Evolutionary conservation across 2,888 invertebrate species (phyloP), one percentile per base, ranked within the genome.

Genomic region (Reticulitermes lucifugus): DNA sequence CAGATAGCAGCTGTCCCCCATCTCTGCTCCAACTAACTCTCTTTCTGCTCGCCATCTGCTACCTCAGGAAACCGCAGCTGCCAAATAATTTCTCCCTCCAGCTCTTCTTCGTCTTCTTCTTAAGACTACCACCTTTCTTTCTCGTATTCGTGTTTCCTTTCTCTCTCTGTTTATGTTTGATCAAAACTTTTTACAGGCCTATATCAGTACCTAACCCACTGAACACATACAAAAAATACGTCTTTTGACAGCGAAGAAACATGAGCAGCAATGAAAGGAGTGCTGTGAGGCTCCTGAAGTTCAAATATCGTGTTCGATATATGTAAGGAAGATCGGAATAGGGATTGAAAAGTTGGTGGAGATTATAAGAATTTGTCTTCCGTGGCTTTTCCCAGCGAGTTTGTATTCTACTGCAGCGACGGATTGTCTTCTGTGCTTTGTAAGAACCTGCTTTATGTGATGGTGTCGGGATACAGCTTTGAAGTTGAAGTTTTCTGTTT

Each of bases 61-160:
- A 59, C 81, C 65, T 65, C 55, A 55, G 81, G 73, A 73, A 81
- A 55, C 65, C 60, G 81, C 81, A 81, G 81, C 81, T 81, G 81
- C 65, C 81, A 59, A 81, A 81, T 81, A 60, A 81, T 65, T 81
- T 65, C 81, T 65, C 81, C 81, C 51, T 81, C 35, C 73, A 35
- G 21, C 35, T 73, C 73, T 35, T 73, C 73, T 12, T 73, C 73
- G 18, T 73, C 73, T 12, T 73, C 35, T 73, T 73, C 73, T 73
- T 73, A 29, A 73, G 73, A 41, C 41, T 21, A 6, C 73, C 25
- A 65, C n/a, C 65, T 65, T 60, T 65, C n/a, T 65, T 65, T 25
- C 65, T 65, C 65, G 0, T 25, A 25, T 14, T 65, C 65, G 65
- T 65, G n/a, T 65, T 65, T n/a, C 65, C 7, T 65, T n/a, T 65